Percentiles rank a stretch among this genome's conserved stretches.
phyloP scores from a whole-genome alignment of 2,113 vertebrate genomes.

The Chroicocephalus ridibundus region DNA sequence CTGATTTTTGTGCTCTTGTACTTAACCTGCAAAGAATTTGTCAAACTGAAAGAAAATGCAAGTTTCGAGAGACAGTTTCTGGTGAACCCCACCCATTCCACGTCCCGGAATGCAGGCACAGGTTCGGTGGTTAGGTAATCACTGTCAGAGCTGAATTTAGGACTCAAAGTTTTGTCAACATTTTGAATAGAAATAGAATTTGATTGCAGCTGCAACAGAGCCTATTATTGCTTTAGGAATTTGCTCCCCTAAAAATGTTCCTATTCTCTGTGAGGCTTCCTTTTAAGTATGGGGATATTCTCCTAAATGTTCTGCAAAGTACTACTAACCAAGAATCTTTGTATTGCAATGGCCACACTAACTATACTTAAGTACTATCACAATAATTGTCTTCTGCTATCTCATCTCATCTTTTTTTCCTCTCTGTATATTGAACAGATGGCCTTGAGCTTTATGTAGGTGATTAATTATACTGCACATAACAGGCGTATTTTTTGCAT shows the following conservation, averaged over 20 bases:
- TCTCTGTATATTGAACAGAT: conserved; percentile 29
- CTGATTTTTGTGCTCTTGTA: neutral
- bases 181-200: neutral
- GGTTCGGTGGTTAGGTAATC: neutral
- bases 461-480: conserved; percentile 53
- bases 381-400: neutral
- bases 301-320: neutral
- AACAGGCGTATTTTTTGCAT: neutral
- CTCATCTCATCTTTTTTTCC: neutral
- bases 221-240: neutral
- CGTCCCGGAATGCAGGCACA: neutral
- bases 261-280: neutral
- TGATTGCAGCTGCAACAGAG: neutral
- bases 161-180: neutral
- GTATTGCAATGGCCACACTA: neutral
- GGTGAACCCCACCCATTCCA: neutral
- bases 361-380: neutral
- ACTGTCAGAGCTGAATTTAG: neutral
- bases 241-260: neutral
- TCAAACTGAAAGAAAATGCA: neutral
- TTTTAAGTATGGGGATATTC: neutral
- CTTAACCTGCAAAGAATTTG: neutral
- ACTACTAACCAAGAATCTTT: neutral
- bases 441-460: conserved; percentile 41
- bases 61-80: neutral